These are phyloP conservation scores for Heliconius sara DNA, from an alignment of 2,888 invertebrate genomes.

Conservation along the genomic window DNA sequence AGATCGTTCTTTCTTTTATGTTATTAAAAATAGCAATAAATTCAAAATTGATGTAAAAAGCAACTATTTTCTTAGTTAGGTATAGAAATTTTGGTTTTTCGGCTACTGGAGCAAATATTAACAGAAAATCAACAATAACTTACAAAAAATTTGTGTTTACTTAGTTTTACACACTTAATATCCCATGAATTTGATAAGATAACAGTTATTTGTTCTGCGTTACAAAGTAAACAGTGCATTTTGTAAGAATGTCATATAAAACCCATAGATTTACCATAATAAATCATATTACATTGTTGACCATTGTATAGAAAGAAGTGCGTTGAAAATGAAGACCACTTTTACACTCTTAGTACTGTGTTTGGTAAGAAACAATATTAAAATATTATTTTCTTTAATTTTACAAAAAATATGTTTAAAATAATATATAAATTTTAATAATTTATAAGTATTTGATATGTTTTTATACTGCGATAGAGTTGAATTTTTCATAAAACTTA, in stretches of 20 bases:
- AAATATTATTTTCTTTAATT: background rate
- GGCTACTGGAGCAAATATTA: background rate
- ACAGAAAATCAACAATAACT: slow-evolving; percentile 2
- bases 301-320: slow-evolving; percentile 21
- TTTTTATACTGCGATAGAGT: background rate
- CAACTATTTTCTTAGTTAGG: no score
- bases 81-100: background rate
- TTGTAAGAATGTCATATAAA: slow-evolving; percentile 63
- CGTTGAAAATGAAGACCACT: slow-evolving; percentile 58
- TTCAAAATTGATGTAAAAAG: no score
- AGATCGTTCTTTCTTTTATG: no score
- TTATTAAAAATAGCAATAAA: no score
- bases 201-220: slow-evolving; percentile 44
- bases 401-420: background rate
- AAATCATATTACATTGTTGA: slow-evolving; percentile 32
- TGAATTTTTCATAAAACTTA: background rate
- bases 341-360: slow-evolving; percentile 52
- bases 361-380: slow-evolving; percentile 48
- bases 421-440: background rate
- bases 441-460: background rate
- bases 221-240: slow-evolving; percentile 55
- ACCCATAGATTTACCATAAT: slow-evolving; percentile 52
- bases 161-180: slow-evolving; percentile 51
- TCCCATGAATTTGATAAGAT: slow-evolving; percentile 61
- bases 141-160: slow-evolving; percentile 23